phyloP scores from a whole-genome alignment of 2,797 vertebrate species.

The Muraenolepis orangiensis region DNA sequence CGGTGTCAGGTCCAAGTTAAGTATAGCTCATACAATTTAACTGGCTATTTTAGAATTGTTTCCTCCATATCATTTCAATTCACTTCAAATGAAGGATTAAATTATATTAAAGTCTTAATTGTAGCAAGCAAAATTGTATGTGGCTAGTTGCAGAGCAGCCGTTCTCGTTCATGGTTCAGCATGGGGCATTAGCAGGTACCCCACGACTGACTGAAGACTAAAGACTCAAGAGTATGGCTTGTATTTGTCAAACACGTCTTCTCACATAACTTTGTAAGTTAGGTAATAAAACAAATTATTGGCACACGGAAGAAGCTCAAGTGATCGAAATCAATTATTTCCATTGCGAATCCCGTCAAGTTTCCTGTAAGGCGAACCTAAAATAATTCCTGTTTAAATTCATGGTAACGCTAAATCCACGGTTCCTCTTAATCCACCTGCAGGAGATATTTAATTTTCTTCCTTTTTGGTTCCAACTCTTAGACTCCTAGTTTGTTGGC shows the following conservation, averaged over 20 bases:
- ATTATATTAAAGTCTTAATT: neutral
- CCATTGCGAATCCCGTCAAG: neutral
- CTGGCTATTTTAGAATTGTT: neutral
- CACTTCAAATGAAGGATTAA: neutral
- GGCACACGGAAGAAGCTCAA: neutral
- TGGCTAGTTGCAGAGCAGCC: neutral
- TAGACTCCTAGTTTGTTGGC: constrained; percentile 92
- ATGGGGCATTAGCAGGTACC: neutral
- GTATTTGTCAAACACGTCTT: neutral
- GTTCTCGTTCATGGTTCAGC: neutral
- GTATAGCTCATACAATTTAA: neutral
- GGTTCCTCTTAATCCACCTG: neutral
- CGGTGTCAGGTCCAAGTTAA: neutral
- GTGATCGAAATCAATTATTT: neutral
- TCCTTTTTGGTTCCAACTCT: constrained; percentile 20
- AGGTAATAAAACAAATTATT: neutral
- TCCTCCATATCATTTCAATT: neutral
- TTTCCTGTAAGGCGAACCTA: neutral
- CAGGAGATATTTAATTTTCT: neutral
- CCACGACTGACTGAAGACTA: neutral
- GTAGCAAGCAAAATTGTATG: neutral
- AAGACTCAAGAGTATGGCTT: neutral
- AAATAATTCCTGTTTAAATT: neutral
- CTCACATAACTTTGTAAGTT: neutral
- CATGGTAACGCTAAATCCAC: neutral